Evolutionary conservation across 2,113 vertebrate genomes (phyloP).

Genomic region (human (Homo sapiens)): DNA sequence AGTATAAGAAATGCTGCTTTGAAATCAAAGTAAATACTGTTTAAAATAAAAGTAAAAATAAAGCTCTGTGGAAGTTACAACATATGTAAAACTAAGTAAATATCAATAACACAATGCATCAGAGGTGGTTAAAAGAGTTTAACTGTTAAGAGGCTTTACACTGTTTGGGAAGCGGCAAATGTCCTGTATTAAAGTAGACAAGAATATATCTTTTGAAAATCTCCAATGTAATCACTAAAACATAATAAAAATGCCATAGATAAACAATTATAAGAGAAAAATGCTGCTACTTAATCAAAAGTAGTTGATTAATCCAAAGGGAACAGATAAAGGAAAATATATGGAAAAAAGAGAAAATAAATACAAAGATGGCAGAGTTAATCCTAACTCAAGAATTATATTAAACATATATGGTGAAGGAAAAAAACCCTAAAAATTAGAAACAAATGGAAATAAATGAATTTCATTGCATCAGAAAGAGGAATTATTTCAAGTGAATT

Average conservation of each 20-base stretch:
- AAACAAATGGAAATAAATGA: background rate
- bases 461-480: background rate
- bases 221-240: background rate
- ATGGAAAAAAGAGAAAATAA: background rate
- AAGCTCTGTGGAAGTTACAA: background rate
- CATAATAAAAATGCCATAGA: background rate
- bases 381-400: background rate
- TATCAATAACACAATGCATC: background rate
- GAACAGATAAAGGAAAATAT: background rate
- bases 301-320: background rate
- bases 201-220: background rate
- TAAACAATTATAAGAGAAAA: background rate
- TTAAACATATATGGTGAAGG: background rate
- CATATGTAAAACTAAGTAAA: background rate
- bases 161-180: background rate
- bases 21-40: background rate
- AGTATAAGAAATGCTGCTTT: background rate
- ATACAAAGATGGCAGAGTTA: background rate
- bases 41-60: background rate
- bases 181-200: background rate
- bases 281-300: background rate
- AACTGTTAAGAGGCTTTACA: background rate
- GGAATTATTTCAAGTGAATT: background rate
- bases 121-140: background rate
- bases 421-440: background rate